Percentiles rank a stretch among this genome's conserved stretches.
Evolutionary conservation across 2,888 invertebrate species (phyloP).

Genomic region (Noctua fimbriata): DNA sequence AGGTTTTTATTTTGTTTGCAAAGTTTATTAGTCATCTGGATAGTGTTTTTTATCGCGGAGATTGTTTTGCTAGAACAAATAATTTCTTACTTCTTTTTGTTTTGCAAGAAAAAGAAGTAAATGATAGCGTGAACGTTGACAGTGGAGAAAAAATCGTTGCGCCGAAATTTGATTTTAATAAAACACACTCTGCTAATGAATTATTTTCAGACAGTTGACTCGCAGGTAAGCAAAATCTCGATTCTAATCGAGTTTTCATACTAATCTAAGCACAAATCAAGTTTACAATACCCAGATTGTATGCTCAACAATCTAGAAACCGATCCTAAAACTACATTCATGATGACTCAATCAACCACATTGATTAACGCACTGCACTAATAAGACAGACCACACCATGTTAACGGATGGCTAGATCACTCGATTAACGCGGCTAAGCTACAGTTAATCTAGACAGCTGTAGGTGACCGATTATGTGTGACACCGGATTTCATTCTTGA

Average conservation of each 20-base stretch:
- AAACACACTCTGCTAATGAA: not conserved
- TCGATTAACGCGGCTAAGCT: conserved; percentile 49
- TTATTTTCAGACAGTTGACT: not conserved
- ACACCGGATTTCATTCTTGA: conserved; percentile 53
- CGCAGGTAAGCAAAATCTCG: not conserved
- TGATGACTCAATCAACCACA: conserved; percentile 8
- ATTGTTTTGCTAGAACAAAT: not conserved
- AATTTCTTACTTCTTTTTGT: not conserved
- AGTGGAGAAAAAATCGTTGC: not conserved
- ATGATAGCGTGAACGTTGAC: not conserved
- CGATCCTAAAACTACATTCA: not conserved
- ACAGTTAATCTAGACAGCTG: conserved; percentile 58
- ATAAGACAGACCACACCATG: conserved; percentile 24
- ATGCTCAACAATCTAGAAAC: not conserved
- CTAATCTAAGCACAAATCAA: not conserved
- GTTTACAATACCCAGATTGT: not conserved
- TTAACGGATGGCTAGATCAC: conserved; percentile 33
- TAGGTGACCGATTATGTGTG: conserved; percentile 58
- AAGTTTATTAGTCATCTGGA: conserved; percentile 9
- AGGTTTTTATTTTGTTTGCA: conserved; percentile 11
- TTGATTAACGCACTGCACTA: conserved; percentile 9
- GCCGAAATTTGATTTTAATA: not conserved
- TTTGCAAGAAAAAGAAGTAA: not conserved
- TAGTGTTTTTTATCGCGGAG: not conserved
- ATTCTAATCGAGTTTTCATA: not conserved